phyloP scores from a whole-genome alignment of 2,113 vertebrate species.

The Oreochromis spilurus region DNA sequence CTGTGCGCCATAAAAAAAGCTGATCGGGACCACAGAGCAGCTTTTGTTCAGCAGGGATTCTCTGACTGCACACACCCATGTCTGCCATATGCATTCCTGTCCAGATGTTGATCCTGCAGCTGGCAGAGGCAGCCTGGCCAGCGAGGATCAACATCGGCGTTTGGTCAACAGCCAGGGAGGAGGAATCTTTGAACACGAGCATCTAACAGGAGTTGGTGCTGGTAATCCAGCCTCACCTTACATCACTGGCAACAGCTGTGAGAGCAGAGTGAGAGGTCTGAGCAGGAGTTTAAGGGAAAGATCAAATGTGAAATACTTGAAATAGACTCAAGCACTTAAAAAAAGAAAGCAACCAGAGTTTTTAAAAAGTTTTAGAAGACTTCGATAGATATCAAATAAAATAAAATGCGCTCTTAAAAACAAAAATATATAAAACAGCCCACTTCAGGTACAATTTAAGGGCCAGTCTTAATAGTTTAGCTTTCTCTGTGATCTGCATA shows the following conservation, averaged over 20 bases:
- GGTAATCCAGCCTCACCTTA: not conserved
- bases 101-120: slow-evolving; percentile 13
- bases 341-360: not conserved
- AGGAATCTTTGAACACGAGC: not conserved
- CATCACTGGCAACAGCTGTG: not conserved
- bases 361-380: not conserved
- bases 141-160: not conserved
- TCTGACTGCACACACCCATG: not conserved
- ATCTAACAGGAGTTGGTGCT: not conserved
- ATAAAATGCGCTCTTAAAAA: not conserved
- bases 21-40: not conserved
- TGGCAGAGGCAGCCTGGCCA: not conserved
- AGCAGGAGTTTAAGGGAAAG: not conserved
- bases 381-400: not conserved
- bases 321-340: not conserved
- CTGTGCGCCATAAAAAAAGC: not conserved
- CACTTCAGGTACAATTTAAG: not conserved
- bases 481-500: not conserved
- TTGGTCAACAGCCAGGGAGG: not conserved
- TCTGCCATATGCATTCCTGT: not conserved
- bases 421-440: not conserved
- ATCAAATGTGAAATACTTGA: not conserved
- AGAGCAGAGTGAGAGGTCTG: not conserved
- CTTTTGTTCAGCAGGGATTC: slow-evolving; percentile 15
- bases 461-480: not conserved